Evolutionary conservation across 2,113 vertebrate species (phyloP).

Genomic region (Epinephelus cyanopodus): DNA sequence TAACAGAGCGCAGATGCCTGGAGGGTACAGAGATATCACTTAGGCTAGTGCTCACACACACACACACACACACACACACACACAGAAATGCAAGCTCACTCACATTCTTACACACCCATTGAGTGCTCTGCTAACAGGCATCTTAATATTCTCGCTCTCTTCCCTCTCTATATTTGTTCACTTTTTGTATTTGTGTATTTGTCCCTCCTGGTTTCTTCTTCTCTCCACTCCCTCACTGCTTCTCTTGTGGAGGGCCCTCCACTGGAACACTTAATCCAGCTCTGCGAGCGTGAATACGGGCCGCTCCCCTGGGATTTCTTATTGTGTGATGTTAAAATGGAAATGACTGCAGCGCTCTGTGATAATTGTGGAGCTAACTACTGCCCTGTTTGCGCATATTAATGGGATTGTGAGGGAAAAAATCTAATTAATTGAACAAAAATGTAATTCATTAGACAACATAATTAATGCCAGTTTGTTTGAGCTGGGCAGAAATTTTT

Average conservation of each 20-base stretch:
- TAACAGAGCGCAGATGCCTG: slow-evolving; percentile 79
- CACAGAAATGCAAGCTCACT: neutral
- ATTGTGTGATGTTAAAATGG: slow-evolving; percentile 76
- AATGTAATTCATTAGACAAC: slow-evolving; percentile 78
- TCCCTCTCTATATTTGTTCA: neutral
- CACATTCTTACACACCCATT: slow-evolving; percentile 19
- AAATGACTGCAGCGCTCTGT: slow-evolving; percentile 71
- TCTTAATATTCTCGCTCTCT: slow-evolving; percentile 47
- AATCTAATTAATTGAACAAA: slow-evolving; percentile 77
- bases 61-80: slow-evolving; percentile 11
- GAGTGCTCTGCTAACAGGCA: slow-evolving; percentile 37
- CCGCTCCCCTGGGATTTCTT: slow-evolving; percentile 68
- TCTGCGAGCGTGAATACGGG: slow-evolving; percentile 38
- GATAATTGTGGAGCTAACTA: slow-evolving; percentile 77
- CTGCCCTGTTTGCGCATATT: slow-evolving; percentile 72
- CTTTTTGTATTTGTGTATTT: slow-evolving; percentile 22
- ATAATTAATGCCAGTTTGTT: slow-evolving; percentile 74
- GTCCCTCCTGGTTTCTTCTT: slow-evolving; percentile 18
- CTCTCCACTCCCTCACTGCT: slow-evolving; percentile 11
- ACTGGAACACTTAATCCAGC: slow-evolving; percentile 73
- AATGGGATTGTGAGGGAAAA: slow-evolving; percentile 47
- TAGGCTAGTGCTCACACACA: slow-evolving; percentile 43
- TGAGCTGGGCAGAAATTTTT: slow-evolving; percentile 59
- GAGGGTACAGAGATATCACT: slow-evolving; percentile 79
- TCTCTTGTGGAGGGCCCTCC: slow-evolving; percentile 62